Percentiles rank a stretch among this genome's conserved stretches.
Evolutionary conservation across 2,888 invertebrate genomes (phyloP).

Genomic region (Ectemnius continuus): DNA sequence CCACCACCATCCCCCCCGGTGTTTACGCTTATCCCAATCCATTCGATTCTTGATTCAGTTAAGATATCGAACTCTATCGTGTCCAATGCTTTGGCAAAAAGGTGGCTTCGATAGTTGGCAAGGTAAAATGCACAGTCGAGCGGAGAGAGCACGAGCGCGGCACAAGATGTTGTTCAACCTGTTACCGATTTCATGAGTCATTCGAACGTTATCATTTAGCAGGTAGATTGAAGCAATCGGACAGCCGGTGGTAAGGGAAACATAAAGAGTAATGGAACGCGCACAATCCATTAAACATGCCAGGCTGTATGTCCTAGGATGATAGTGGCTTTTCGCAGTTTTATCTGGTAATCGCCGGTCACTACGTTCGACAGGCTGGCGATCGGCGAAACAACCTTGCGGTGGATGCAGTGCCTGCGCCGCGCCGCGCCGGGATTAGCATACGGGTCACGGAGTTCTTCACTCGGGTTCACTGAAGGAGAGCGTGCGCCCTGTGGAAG

Average conservation of each 20-base stretch:
- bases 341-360: conserved; percentile 38
- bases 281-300: neutral
- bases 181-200: conserved; percentile 7
- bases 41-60: no score
- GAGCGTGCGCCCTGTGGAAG: neutral
- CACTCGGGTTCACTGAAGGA: conserved; percentile 8
- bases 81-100: no score
- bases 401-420: conserved; percentile 23
- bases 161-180: neutral
- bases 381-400: conserved; percentile 35
- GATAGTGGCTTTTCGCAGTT: conserved; percentile 20
- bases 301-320: neutral
- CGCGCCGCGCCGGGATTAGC: conserved; percentile 29
- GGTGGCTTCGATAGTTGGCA: no score
- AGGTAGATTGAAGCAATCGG: neutral
- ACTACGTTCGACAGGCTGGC: conserved; percentile 17
- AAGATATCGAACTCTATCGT: no score
- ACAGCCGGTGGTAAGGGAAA: neutral
- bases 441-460: conserved; percentile 16
- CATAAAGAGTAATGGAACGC: neutral
- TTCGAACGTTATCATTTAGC: neutral
- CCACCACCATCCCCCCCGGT: no score
- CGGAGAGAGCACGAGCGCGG: no score
- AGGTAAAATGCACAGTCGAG: no score
- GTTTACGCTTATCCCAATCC: no score